Base-by-base conservation (phyloP, 2,797 vertebrate genomes). In the Astyanax mexicanus region DNA sequence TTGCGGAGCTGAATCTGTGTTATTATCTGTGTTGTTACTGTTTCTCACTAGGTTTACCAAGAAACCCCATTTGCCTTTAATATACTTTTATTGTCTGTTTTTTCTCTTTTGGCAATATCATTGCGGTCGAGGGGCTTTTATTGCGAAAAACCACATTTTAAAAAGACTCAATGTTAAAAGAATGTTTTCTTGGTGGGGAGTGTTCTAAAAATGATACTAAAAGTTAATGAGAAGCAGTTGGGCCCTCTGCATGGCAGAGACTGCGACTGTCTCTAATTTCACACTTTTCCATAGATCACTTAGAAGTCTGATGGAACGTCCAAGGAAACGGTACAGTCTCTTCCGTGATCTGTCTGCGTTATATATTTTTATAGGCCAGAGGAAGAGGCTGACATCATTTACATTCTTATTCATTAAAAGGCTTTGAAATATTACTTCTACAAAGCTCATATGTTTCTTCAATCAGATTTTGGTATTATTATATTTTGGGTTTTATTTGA, bases 141-240 rank as follows among this genome's bases (percentile, higher is more conserved):
- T 75, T 84, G 87, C 79, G 69, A 86, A 88, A 91, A 81, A 84
- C 37, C 88, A 78, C 85, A 78, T 84, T 85, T 85, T 80, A 86
- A 74, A 89, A 90, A 90, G 84, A 85, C 86, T 86, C 79, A 51
- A 84, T 83, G 81, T 89, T 86, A 85, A 84, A 91, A 90, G 86
- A 92, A 90, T 91, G 87, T 88, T 90, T 91, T 89, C 87, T 88
- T 82, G 85, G 88, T 90, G 83, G 83, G 83, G 85, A 88, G 77
- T 84, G 72, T 86, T 88, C 27, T 51, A 86, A 90, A 92, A 91
- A 90, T 90, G 82, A 86, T 89, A 86, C 85, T 86, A 86, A 91
- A 88, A 88, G 89, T 83, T 91, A 90, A 92, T 92, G 89, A 89
- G 89, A 93, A 91, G 88, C 90, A 92, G 89, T 93, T 86, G 85